Evolutionary conservation across 2,888 invertebrate genomes (phyloP), one percentile per base, ranked within the genome.

Genomic region (Dichetophora obliterata): DNA sequence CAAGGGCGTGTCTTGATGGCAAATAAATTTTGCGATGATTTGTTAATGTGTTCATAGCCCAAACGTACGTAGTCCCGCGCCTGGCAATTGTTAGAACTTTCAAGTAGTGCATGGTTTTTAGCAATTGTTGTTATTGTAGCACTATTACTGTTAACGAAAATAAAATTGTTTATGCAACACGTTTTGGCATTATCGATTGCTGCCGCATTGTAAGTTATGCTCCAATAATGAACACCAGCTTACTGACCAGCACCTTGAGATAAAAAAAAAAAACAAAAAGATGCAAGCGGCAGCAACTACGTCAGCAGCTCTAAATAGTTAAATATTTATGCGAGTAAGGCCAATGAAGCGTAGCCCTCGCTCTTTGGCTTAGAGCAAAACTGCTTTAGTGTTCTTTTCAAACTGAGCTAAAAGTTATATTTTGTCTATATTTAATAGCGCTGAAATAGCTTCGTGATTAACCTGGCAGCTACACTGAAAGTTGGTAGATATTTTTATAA

Each of bases 91-190:
- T 24, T 59, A 24, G 57, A 24, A 59, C 6, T 14, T 59, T 22
- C 8, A 22, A 27, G 11, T 59, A 14, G 14, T 22, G 24, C 27
- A 11, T 19, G 19, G 2, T 59, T 22, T 59, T 11, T 14, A 6
- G 75, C 75, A 52, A 50, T 75, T 75, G 50, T 66, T 65, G 75
- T 66, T 75, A 37, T 66, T 72, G 54, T 48, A 24, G 19, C 50
- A 31, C 37, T 76, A 52, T 34, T 57, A 48, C 63, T 61, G 27
- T 54, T 75, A 61, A 68, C 54, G 63, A 72, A 75, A 77, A 77
- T 79, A 71, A 79, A 79, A 79, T 75, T 79, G 79, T 79, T 79
- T 77, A 79, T 79, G 79, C 75, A 77, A 77, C 79, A 79, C 77
- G 79, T 76, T 79, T 65, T 76, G 79, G 77, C 79, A 79, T 79